phyloP scores from a whole-genome alignment of 2,113 vertebrate genomes.

The Chinchilla lanigera region DNA sequence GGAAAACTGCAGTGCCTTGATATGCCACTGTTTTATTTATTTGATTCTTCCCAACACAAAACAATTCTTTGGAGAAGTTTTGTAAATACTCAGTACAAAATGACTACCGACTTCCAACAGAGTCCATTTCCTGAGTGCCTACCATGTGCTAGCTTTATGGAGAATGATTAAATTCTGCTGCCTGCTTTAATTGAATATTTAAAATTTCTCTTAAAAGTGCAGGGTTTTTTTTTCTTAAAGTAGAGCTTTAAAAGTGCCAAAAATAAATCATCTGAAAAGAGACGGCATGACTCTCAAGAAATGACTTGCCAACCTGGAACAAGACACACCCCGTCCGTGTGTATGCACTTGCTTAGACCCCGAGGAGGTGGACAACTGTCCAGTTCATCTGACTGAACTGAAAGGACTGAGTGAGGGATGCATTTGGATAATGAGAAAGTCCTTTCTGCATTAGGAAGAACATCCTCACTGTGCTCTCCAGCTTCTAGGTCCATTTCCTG shows the following conservation, averaged over 20 bases:
- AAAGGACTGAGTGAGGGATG: not conserved
- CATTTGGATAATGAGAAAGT: not conserved
- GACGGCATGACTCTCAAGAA: not conserved
- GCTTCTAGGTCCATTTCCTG: not conserved
- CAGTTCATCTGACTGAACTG: not conserved
- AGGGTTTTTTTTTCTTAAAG: not conserved
- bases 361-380: not conserved
- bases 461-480: not conserved
- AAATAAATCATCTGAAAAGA: conserved; percentile 31
- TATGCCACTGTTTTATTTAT: not conserved
- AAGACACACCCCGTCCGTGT: not conserved
- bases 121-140: not conserved
- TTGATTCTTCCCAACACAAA: not conserved
- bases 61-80: not conserved
- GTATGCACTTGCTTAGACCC: not conserved
- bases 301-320: not conserved
- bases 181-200: not conserved
- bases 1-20: not conserved
- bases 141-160: not conserved
- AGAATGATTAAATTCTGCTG: not conserved
- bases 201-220: not conserved
- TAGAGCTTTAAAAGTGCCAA: not conserved
- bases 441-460: not conserved
- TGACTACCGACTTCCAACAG: not conserved
- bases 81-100: not conserved